Base-by-base conservation (phyloP, 1,140 invertebrate species). In the Agrilus planipennis region DNA sequence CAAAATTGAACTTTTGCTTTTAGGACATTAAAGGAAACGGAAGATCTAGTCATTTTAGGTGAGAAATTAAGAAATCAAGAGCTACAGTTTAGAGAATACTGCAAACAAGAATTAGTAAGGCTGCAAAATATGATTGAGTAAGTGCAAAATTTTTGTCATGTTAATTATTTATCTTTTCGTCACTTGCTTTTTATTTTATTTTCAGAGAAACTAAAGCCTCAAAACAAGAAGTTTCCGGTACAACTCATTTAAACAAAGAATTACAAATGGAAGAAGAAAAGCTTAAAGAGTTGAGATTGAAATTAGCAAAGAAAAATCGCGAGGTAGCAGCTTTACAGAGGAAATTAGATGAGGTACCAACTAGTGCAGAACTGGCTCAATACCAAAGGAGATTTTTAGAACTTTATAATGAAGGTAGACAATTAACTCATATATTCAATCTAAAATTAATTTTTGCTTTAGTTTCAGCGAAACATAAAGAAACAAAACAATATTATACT, bases 401-500 rank as follows among this genome's bases (percentile, higher is more conserved):
- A 68, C 71, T 98, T 1, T 94, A 95, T 61, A 93, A 91, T 69
- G 91, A 94, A 79, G 84, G 88, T 90, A 61, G 41, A 44, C 20
- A 25, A 30, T 43, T n/a, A n/a, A n/a, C n/a, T 49, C 14, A 44
- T 44, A 48, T 16, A 30, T 3, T 9, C 7, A 27, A 27, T 9
- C 23, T 27, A 12, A 27, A 27, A 27, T 27, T 7, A n/a, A n/a
- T n/a, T n/a, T 52, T 48, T 54, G 41, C 73, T 76, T 41, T 61
- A 93, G 90, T 97, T 59, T 81, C 88, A 42, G 80, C 83, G 18
- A 95, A 90, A 54, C 90, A 97, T 55, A 83, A 85, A 58, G 91
- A 97, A 72, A 96, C 91, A 0, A 96, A 96, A 62, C 89, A 96
- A 67, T 94, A 91, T 69, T 97, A 91, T 58, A 93, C 88, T 19